Evolutionary conservation across 2,113 vertebrate genomes (phyloP).

Genomic region (Piprites chloris): DNA sequence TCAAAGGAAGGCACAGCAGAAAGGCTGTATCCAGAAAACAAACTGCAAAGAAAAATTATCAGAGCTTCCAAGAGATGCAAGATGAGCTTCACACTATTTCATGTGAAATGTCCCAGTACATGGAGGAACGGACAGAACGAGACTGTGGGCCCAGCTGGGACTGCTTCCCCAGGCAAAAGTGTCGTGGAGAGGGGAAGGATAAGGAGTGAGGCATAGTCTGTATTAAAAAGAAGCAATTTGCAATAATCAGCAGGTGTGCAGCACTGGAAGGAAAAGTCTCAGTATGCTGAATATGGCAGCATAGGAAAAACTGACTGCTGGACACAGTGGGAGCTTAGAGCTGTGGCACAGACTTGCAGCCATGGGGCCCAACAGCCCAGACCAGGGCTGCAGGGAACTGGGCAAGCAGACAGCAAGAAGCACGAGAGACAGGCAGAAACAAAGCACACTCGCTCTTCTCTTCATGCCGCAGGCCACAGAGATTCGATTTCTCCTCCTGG

Average conservation of each 20-base stretch:
- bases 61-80: neutral
- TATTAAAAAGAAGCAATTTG: neutral
- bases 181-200: neutral
- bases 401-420: neutral
- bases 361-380: neutral
- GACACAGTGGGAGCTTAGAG: neutral
- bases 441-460: fast-evolving
- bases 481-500: neutral
- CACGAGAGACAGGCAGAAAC: fast-evolving
- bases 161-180: neutral
- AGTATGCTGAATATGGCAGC: neutral
- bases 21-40: neutral
- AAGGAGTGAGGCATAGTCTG: neutral
- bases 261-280: neutral
- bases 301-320: neutral
- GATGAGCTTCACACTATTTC: neutral
- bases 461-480: fast-evolving
- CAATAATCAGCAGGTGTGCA: neutral
- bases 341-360: neutral
- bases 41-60: neutral
- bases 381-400: fast-evolving
- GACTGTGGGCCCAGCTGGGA: neutral
- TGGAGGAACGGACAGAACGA: neutral
- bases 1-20: neutral
- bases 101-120: neutral